A percentile compares a stretch with the other conserved stretches of the same genome.
phyloP scores from a whole-genome alignment of 2,113 vertebrate species.

The Dendropsophus ebraccatus region DNA sequence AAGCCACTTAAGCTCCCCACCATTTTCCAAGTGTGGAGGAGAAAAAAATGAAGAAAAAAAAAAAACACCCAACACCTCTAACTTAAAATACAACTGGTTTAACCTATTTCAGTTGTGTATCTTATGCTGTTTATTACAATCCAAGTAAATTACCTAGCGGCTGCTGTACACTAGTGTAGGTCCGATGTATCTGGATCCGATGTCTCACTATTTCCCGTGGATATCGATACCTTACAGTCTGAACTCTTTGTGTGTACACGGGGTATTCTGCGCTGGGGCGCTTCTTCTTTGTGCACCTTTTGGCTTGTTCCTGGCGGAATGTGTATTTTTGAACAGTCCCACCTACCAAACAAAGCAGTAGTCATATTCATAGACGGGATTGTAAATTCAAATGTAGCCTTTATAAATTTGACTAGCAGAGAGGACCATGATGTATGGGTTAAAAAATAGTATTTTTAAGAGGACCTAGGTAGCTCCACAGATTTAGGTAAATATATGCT shows the following conservation, averaged over 20 bases:
- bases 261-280: constrained; percentile 64
- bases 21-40: no score
- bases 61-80: no score
- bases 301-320: constrained; percentile 79
- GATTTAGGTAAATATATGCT: no score
- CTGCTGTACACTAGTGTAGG: constrained; percentile 21
- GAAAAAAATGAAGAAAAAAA: no score
- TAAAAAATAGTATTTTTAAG: no score
- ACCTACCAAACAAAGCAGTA: constrained; percentile 70
- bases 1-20: no score
- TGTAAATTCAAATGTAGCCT: no score
- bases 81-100: background rate
- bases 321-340: constrained; percentile 88
- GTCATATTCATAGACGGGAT: background rate
- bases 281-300: constrained; percentile 72
- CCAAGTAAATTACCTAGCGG: constrained; percentile 44
- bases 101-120: background rate
- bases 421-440: no score
- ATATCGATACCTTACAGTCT: constrained; percentile 69
- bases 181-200: constrained; percentile 42
- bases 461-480: no score
- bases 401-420: no score
- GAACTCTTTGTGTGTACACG: constrained; percentile 61
- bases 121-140: background rate
- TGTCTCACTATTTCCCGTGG: constrained; percentile 61